Evolutionary conservation across 64 coral and sea anemone genomes (phyloP).

Genomic region (Stichodactyla helianthus): DNA sequence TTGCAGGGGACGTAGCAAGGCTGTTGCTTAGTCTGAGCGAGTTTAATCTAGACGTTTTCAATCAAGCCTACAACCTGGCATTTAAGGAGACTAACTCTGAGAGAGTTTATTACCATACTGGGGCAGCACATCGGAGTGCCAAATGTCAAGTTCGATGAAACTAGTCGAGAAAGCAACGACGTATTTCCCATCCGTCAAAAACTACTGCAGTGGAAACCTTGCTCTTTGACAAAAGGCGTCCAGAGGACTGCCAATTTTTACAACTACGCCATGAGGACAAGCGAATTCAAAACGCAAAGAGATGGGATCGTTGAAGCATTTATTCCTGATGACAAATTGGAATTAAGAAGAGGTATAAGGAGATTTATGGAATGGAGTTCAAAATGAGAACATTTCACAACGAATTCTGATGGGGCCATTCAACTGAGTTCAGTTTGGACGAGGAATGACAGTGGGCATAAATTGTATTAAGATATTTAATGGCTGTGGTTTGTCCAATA

Average conservation of each 20-base stretch:
- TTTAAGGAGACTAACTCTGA: constrained; percentile 62
- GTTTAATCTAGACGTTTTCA: constrained; percentile 29
- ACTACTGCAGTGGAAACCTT: constrained; percentile 64
- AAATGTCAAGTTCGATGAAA: constrained; percentile 56
- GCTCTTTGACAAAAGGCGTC: constrained; percentile 36
- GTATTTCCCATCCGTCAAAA: constrained; percentile 68
- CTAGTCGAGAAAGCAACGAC: not conserved
- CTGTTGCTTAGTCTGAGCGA: constrained; percentile 50
- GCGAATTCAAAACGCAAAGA: constrained; percentile 55
- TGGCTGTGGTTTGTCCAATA: too few relatives aligned
- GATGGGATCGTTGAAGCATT: constrained; percentile 64
- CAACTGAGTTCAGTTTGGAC: too few relatives aligned
- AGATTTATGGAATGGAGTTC: constrained; percentile 70
- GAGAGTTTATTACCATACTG: constrained; percentile 61
- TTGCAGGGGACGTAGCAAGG: constrained; percentile 62
- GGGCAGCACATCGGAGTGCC: constrained; percentile 58
- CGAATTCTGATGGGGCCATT: not conserved
- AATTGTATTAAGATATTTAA: too few relatives aligned
- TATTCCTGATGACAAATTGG: constrained; percentile 49
- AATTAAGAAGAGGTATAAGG: constrained; percentile 52
- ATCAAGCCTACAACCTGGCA: constrained; percentile 86
- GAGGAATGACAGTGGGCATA: too few relatives aligned
- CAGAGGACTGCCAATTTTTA: constrained; percentile 78
- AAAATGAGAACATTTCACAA: constrained; percentile 22
- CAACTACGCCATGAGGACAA: constrained; percentile 70